Conservation (phyloP, 2,888 invertebrate species). For the Catocala nupta region DNA sequence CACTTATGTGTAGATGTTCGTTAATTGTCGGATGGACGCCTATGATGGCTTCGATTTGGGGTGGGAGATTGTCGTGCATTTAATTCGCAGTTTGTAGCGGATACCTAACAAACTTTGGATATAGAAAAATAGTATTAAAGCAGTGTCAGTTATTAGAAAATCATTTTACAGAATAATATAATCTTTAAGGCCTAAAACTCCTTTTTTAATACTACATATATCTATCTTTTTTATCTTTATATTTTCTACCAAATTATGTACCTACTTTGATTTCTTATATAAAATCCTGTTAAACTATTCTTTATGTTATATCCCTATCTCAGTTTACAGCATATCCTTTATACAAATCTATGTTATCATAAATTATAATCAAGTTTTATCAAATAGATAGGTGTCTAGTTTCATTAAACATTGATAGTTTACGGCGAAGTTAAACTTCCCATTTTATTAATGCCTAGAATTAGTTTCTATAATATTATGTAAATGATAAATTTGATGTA, state of each 20-base stretch:
- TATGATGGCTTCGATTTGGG: slow-evolving; percentile 60
- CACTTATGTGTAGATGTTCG: slow-evolving; percentile 32
- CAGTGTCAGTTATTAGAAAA: slow-evolving; percentile 43
- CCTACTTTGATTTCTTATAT: background rate
- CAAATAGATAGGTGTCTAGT: slow-evolving; percentile 56
- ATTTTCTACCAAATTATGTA: background rate
- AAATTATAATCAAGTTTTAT: slow-evolving; percentile 53
- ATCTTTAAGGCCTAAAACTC: slow-evolving; percentile 64
- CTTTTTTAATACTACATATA: background rate
- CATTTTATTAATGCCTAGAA: slow-evolving; percentile 67
- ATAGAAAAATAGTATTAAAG: slow-evolving; percentile 61
- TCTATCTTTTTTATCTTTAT: background rate
- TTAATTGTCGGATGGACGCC: slow-evolving; percentile 59
- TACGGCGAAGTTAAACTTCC: slow-evolving; percentile 78
- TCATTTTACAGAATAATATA: slow-evolving; percentile 1
- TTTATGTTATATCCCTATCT: slow-evolving; percentile 49
- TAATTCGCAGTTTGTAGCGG: slow-evolving; percentile 80
- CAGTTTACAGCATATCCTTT: slow-evolving; percentile 70
- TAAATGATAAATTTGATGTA: slow-evolving; percentile 81
- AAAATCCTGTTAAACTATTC: background rate
- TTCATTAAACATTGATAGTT: slow-evolving; percentile 60
- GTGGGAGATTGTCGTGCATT: slow-evolving; percentile 78
- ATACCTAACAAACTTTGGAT: slow-evolving; percentile 69
- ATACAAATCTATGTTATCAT: slow-evolving; percentile 46
- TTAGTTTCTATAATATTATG: slow-evolving; percentile 71